Conservation (phyloP, 2,797 vertebrate genomes). For the Xyrichtys novacula region DNA sequence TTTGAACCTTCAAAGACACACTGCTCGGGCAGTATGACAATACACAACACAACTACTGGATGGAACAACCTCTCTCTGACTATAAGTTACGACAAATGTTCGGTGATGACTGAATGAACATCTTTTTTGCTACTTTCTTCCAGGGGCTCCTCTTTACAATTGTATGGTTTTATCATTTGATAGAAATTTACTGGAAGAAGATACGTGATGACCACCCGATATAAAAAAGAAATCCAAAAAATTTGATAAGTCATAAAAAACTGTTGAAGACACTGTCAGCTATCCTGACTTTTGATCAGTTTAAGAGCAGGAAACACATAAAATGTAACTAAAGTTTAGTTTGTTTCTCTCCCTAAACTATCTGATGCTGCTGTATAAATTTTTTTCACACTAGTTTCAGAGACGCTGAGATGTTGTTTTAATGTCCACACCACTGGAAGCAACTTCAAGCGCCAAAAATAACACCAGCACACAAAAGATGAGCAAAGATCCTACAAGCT, state of each 20-base stretch:
- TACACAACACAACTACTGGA: constrained; percentile 2
- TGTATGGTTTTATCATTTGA: no score
- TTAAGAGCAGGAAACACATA: no score
- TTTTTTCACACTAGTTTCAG: no score
- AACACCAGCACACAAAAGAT: background rate
- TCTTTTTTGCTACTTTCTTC: background rate
- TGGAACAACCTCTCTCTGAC: constrained; percentile 10
- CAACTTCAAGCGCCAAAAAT: background rate
- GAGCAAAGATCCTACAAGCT: background rate
- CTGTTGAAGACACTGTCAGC: no score
- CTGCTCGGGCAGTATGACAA: constrained; percentile 13
- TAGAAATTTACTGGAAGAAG: no score
- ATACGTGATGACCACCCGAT: no score
- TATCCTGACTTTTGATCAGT: no score
- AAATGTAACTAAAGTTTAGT: no score
- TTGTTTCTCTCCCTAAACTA: no score
- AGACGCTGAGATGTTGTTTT: background rate
- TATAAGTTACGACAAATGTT: constrained; percentile 12
- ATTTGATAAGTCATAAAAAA: no score
- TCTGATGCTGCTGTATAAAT: no score
- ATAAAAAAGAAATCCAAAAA: no score
- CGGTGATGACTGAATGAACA: constrained; percentile 12
- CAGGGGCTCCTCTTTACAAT: background rate
- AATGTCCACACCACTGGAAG: background rate
- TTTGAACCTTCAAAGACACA: constrained; percentile 39